phyloP scores from a whole-genome alignment of 2,113 vertebrate genomes.

The Amphilophus citrinellus region DNA sequence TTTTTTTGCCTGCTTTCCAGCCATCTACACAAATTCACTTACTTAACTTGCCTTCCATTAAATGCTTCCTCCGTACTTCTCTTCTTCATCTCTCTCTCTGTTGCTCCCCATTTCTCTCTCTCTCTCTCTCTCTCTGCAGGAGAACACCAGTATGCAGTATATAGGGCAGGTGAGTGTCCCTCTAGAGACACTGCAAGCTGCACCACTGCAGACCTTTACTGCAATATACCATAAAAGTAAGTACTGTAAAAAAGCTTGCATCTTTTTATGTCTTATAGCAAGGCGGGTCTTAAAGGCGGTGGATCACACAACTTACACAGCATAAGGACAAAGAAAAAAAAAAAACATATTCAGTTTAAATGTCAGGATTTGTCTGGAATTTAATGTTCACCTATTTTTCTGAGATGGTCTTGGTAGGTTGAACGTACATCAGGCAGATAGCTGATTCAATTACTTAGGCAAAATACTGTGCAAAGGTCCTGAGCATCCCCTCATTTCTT shows the following conservation, averaged over 20 bases:
- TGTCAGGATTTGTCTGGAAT: not conserved
- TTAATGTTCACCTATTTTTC: not conserved
- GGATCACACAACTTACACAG: not conserved
- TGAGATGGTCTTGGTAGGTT: not conserved
- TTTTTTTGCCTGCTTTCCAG: slow-evolving; percentile 6
- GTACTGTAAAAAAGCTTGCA: not conserved
- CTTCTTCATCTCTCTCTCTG: not conserved
- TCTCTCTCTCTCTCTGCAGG: slow-evolving; percentile 46
- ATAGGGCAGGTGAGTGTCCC: slow-evolving; percentile 75
- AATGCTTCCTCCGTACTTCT: slow-evolving; percentile 7
- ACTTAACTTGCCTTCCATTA: slow-evolving; percentile 53
- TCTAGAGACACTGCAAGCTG: slow-evolving; percentile 66
- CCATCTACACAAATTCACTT: slow-evolving; percentile 1
- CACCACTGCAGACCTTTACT: slow-evolving; percentile 68
- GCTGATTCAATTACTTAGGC: too few species aligned
- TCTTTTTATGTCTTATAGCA: slow-evolving; percentile 2
- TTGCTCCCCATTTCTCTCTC: not conserved
- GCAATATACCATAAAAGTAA: slow-evolving; percentile 62
- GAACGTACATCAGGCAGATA: not conserved
- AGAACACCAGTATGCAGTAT: slow-evolving; percentile 61
- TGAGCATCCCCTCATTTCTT: too few species aligned
- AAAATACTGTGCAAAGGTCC: too few species aligned
- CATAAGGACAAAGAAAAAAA: not conserved
- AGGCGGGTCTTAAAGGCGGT: not conserved
- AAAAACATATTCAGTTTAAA: not conserved